Evolutionary conservation across 2,113 vertebrate genomes (phyloP), one percentile per base, ranked within the genome.

Genomic region (Argyrosomus japonicus): DNA sequence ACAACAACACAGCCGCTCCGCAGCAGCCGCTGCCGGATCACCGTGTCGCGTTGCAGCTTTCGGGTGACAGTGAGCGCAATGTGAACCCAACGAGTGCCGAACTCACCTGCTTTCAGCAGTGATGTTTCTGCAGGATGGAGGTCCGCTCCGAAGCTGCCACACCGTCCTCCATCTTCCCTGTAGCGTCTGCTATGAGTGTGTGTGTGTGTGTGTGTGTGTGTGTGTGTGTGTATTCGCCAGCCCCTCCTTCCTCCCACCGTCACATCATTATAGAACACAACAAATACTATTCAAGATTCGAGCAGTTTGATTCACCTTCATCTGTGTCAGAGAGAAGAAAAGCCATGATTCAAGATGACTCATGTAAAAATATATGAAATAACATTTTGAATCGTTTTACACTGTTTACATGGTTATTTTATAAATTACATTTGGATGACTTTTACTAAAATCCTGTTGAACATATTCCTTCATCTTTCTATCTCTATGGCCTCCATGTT

Each of bases 141-240:
- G 87, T 92, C 80, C 86, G 65, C 75, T 76, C 77, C 83, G 45
- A 14, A 57, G 36, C 85, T 40, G 45, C 71, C 80, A 27, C 73
- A 68, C 77, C 25, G 70, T 93, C 94, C 93, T 93, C 93, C 94
- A 95, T 94, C 92, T 94, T 94, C 88, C 85, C 89, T 81, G 70
- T 80, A 65, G 75, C 40, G 61, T 57, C 29, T 73, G 54, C 43
- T n/a, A 6, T 27, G n/a, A 23, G 27, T 54, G 12, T 75, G 36
- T 48, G 19, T 21, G 64, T 53, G 69, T 68, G 36, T 0, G 75
- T 36, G 57, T 21, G 73, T 9, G 67, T 18, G 51, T 27, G 67
- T 1, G 67, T 0, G 73, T 19, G 50, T 27, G 63, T 53, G 60
- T 14, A 17, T n/a, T 32, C 36, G 18, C n/a, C 54, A 57, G 43